phyloP scores from a whole-genome alignment of 2,797 vertebrate species.

The Sebastes matsubarae region DNA sequence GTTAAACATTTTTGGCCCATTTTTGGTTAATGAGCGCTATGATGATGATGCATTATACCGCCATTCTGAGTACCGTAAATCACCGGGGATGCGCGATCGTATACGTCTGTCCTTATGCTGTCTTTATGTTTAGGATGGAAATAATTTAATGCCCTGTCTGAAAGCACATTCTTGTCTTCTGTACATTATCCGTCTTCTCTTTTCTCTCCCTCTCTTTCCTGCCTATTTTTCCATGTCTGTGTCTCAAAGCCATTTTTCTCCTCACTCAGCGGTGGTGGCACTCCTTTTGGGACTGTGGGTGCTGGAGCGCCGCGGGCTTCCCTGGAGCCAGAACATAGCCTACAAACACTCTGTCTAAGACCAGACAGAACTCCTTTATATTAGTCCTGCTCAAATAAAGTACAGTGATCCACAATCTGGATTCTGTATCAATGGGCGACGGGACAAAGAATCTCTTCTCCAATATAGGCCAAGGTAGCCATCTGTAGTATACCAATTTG shows the following conservation, averaged over 20 bases:
- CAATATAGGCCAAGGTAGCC: slow-evolving; percentile 12
- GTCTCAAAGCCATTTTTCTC: slow-evolving; percentile 75
- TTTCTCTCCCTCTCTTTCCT: slow-evolving; percentile 16
- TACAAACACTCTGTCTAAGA: slow-evolving; percentile 76
- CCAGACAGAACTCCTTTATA: slow-evolving; percentile 72
- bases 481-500: not conserved
- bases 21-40: slow-evolving; percentile 31
- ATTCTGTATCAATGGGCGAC: slow-evolving; percentile 34
- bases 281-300: slow-evolving; percentile 75
- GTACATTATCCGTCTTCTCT: not conserved
- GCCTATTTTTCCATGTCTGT: slow-evolving; percentile 57
- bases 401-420: slow-evolving; percentile 53
- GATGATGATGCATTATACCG: slow-evolving; percentile 20
- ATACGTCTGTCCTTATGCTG: slow-evolving; percentile 4
- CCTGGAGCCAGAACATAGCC: slow-evolving; percentile 77
- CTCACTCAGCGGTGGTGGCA: slow-evolving; percentile 67
- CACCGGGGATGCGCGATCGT: not conserved
- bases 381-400: slow-evolving; percentile 75
- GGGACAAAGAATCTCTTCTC: slow-evolving; percentile 36
- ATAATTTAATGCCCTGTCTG: slow-evolving; percentile 51
- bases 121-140: slow-evolving; percentile 50
- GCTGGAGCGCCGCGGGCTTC: slow-evolving; percentile 78
- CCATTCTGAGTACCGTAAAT: slow-evolving; percentile 1
- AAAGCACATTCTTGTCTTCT: slow-evolving; percentile 27
- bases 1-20: slow-evolving; percentile 33